Base-by-base conservation (phyloP, 1,140 invertebrate genomes). In the Polypedilum vanderplanki region DNA sequence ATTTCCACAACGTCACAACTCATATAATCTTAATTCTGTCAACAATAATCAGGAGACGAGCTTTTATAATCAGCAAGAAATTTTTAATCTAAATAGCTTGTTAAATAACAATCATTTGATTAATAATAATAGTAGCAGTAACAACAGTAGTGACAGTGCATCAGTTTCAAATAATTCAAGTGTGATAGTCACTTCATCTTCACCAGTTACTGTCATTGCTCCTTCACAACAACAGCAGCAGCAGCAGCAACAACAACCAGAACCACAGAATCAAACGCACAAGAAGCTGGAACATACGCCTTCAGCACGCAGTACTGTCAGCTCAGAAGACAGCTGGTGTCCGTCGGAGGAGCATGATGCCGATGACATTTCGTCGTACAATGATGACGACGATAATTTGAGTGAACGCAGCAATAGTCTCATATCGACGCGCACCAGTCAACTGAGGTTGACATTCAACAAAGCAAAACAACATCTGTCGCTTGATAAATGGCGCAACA, bases 401-500 rank as follows among this genome's bases (percentile, higher is more conserved):
- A 82, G 79, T 79, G 80, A 80, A 64, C 76, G 75, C 67, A 70
- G 65, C 18, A 70, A 5, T 18, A 33, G 77, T 78, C 78, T 80
- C 73, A 79, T 73, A 76, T 73, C 75, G 40, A 78, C 77, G 78
- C 80, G 81, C 78, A 82, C 82, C 78, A 82, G 80, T 15, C 81
- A 82, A 79, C 79, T 82, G 78, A 79, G 81, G 79, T 80, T 79
- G 18, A 82, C 81, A 73, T 80, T 82, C 75, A 81, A 81, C 76
- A 81, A 81, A 77, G 81, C 81, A 78, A 82, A 82, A 78, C 81
- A 82, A 76, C 81, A 82, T 80, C 80, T 82, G 80, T 82, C 80
- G 40, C 81, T 82, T 77, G 81, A 82, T 81, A 82, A 82, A 82
- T 82, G 81, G 81, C 81, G 81, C 75, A 79, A 40, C 40, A 33